Base-by-base conservation (phyloP, 1,140 invertebrate species). In the Drosophila saltans region DNA sequence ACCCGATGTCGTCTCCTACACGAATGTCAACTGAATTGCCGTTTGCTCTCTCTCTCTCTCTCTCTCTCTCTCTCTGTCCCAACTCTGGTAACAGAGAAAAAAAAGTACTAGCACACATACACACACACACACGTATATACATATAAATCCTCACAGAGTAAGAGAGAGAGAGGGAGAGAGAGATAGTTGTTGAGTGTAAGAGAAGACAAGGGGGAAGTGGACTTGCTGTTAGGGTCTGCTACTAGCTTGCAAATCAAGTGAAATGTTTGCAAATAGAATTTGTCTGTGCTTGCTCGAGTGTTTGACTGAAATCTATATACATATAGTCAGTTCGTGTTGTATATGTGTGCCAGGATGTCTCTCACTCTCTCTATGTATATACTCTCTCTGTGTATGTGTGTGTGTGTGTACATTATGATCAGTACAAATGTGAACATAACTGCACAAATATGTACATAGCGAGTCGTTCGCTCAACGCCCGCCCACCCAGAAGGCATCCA, bases 181-280 rank as follows among this genome's bases (percentile, higher is more conserved):
- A 63, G 26, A 58, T 24, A 45, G 24, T 36, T 36, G 33, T 36
- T 36, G 6, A 67, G 70, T 30, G 65, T 16, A 52, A 30, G 36
- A 21, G 9, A 43, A 26, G 52, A 39, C 11, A 11, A 16, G 21
- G 36, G 3, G 7, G 11, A 30, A 21, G 36, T 24, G 21, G 11
- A 45, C 43, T 48, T 61, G 40, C 33, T 45, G 62, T 52, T 28
- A 57, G 75, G 62, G 62, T 66, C 64, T 80, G 85, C 85, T 84
- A 90, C 85, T 91, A 86, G 81, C 86, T 91, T 91, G 90, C 85
- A 91, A 91, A 91, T 91, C 90, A 91, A 91, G 90, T 91, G 90
- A 91, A 91, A 91, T 91, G 90, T 91, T 91, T 91, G 81, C 90
- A 91, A 91, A 91, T 91, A 91, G 90, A 91, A 91, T 91, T 91